A percentile compares a stretch with the other conserved stretches of the same genome.
Evolutionary conservation across 2,113 vertebrate genomes (phyloP).

Genomic region (Corynorhinus townsendii): DNA sequence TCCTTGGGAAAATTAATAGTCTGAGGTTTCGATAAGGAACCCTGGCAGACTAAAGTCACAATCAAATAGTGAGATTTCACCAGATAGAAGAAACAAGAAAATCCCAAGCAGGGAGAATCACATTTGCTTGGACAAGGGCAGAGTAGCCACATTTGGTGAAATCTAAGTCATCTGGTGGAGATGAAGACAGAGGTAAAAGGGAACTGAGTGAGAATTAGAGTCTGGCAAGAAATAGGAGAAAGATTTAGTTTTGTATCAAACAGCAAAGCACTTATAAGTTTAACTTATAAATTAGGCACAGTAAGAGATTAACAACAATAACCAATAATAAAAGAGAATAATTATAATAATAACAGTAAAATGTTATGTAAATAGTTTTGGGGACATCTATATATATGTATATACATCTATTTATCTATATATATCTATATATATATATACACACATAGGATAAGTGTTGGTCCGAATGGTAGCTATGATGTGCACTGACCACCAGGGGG

Average conservation of each 20-base stretch:
- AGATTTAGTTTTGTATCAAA: not conserved
- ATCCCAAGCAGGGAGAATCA: not conserved
- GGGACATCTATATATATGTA: no score
- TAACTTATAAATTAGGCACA: no score
- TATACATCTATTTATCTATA: no score
- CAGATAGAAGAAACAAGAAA: conserved; percentile 12
- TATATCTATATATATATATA: no score
- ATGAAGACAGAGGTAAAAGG: not conserved
- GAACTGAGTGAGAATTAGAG: not conserved
- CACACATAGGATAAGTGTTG: no score
- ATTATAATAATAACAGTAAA: no score
- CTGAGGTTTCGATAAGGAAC: not conserved
- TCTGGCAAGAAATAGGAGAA: not conserved
- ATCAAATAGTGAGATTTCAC: not conserved
- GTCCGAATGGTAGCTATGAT: no score
- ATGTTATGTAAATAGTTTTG: no score
- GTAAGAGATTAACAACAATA: no score
- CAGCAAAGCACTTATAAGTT: not conserved
- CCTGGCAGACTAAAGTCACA: not conserved
- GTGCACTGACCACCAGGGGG: no score
- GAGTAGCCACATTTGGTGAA: not conserved
- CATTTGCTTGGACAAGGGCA: not conserved
- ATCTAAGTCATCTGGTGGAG: not conserved
- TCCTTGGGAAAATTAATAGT: not conserved
- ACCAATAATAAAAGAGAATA: no score